These are phyloP conservation scores for Crenichthys baileyi DNA, from an alignment of 2,797 vertebrate species.

Conservation along the genomic window DNA sequence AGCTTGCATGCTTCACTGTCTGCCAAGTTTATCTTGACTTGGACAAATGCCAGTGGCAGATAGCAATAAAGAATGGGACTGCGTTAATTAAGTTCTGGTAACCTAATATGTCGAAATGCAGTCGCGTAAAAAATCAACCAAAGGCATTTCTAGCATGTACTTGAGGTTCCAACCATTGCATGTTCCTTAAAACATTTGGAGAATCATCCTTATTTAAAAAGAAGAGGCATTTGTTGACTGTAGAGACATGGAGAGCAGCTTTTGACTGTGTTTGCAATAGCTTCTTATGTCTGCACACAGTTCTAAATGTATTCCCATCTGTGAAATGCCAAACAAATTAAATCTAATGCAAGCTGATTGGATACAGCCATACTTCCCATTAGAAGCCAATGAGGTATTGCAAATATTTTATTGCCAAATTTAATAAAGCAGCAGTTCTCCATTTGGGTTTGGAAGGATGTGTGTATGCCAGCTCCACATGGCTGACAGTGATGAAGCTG, in stretches of 20 bases:
- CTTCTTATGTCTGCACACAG: constrained; percentile 73
- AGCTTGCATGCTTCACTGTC: constrained; percentile 52
- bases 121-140: constrained; percentile 74
- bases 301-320: constrained; percentile 80
- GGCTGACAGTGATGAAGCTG: constrained; percentile 58
- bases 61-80: constrained; percentile 74
- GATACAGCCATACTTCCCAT: constrained; percentile 81
- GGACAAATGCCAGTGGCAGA: constrained; percentile 72
- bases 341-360: constrained; percentile 79
- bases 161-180: constrained; percentile 51
- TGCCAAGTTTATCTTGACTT: constrained; percentile 68
- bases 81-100: constrained; percentile 78
- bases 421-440: constrained; percentile 82
- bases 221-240: constrained; percentile 64
- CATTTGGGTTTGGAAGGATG: constrained; percentile 72
- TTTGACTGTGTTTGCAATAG: constrained; percentile 72
- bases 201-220: constrained; percentile 65
- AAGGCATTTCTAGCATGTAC: constrained; percentile 74
- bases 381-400: constrained; percentile 84
- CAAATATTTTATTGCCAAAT: constrained; percentile 84
- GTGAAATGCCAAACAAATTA: constrained; percentile 85
- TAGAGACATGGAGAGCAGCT: constrained; percentile 64
- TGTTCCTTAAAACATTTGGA: constrained; percentile 73
- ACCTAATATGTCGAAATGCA: constrained; percentile 76
- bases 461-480: constrained; percentile 63